These are phyloP conservation scores for Mamestra configurata DNA, from an alignment of 1,140 invertebrate species.

Conservation along the genomic window DNA sequence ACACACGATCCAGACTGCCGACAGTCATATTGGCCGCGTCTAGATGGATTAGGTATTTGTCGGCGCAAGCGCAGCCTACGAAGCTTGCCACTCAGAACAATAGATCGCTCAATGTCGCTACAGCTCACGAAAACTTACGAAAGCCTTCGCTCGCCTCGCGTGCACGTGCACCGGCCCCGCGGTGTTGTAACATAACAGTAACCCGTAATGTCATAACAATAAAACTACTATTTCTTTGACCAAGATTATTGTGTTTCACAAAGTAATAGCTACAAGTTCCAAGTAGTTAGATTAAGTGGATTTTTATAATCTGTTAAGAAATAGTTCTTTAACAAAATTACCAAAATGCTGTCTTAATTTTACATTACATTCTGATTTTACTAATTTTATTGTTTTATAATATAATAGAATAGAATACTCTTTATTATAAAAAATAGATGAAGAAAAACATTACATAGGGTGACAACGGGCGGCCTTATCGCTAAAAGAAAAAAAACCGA, in stretches of 20 bases:
- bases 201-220: conserved; percentile 45
- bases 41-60: conserved; percentile 47
- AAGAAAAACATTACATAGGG: no score
- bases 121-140: conserved; percentile 79
- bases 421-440: no score
- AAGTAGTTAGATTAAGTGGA: conserved; percentile 28
- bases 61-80: conserved; percentile 29
- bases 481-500: no score
- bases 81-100: conserved; percentile 65
- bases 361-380: neutral
- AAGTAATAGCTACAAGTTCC: conserved; percentile 37
- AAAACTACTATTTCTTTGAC: conserved; percentile 43
- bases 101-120: conserved; percentile 74
- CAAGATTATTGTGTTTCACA: conserved; percentile 40
- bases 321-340: neutral
- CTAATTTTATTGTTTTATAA: neutral
- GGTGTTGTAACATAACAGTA: conserved; percentile 53
- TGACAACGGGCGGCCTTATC: no score
- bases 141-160: conserved; percentile 60
- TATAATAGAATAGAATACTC: no score
- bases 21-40: conserved; percentile 25
- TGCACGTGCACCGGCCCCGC: conserved; percentile 35
- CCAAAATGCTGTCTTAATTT: neutral
- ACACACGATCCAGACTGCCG: conserved; percentile 70
- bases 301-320: conserved; percentile 19